Conservation (phyloP, 1,140 invertebrate genomes). For the Epicauta chinensis region DNA sequence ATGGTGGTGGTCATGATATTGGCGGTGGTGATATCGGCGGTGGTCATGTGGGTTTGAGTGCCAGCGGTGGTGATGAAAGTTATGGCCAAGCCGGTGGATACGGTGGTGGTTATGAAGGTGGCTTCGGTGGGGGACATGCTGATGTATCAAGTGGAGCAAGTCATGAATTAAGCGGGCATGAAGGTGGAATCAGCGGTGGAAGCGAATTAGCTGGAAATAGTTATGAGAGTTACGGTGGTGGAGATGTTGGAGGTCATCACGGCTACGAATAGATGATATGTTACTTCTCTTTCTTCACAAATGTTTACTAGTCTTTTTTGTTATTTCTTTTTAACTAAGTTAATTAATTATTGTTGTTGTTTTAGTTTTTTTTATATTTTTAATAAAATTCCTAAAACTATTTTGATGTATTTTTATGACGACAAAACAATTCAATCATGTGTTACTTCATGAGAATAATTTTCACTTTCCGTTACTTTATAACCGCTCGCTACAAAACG, state of each 20-base stretch:
- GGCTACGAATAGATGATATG: conserved; percentile 29
- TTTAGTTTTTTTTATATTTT: conserved; percentile 5
- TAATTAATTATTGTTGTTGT: conserved; percentile 24
- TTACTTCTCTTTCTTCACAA: conserved; percentile 22
- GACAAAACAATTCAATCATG: no score
- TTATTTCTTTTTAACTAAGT: conserved; percentile 23
- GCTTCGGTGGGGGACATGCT: conserved; percentile 16
- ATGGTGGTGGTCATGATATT: conserved; percentile 16
- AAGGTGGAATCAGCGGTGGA: conserved; percentile 16
- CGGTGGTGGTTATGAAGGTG: conserved; percentile 14
- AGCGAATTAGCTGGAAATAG: conserved; percentile 16
- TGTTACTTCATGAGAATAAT: no score
- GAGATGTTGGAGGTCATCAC: conserved; percentile 29
- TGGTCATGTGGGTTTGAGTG: conserved; percentile 20
- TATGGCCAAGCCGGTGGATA: conserved; percentile 19
- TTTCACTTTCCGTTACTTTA: no score
- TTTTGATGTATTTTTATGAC: no score
- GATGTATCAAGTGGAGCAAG: conserved; percentile 1
- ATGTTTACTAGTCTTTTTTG: conserved; percentile 29
- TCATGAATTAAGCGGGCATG: conserved; percentile 2
- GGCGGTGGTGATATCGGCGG: conserved; percentile 19
- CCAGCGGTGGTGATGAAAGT: conserved; percentile 25
- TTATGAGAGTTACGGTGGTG: conserved; percentile 24
- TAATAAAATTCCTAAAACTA: no score
- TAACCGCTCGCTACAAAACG: no score